These are phyloP conservation scores for Muscina levida DNA, from an alignment of 2,888 invertebrate genomes.

Conservation along the genomic window DNA sequence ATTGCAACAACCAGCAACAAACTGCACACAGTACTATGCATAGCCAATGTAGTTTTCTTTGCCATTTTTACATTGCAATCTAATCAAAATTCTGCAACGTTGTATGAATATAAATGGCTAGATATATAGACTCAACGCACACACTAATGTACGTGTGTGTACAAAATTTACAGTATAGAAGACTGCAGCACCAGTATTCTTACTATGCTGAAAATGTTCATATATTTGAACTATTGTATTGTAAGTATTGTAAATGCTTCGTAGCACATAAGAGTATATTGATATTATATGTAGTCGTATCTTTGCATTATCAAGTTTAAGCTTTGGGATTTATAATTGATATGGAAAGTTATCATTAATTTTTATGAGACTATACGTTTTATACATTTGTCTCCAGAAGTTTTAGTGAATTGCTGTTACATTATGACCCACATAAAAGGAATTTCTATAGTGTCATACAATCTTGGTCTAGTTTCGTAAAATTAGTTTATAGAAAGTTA, in stretches of 20 bases:
- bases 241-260: too few species aligned
- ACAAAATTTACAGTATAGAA: conserved; percentile 3
- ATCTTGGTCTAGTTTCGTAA: too few species aligned
- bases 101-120: conserved; percentile 49
- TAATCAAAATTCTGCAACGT: conserved; percentile 64
- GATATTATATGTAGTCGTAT: too few species aligned
- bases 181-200: conserved; percentile 1
- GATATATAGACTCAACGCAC: conserved; percentile 8
- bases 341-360: conserved; percentile 17
- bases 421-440: too few species aligned
- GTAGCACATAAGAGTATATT: too few species aligned
- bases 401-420: too few species aligned
- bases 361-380: neutral
- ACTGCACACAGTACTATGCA: neutral
- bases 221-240: too few species aligned
- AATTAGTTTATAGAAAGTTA: too few species aligned
- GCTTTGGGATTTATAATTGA: conserved; percentile 24
- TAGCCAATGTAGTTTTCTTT: conserved; percentile 29
- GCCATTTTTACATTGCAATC: conserved; percentile 55
- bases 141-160: neutral
- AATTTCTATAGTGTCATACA: too few species aligned
- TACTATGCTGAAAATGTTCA: too few species aligned
- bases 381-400: too few species aligned
- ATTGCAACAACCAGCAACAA: conserved; percentile 21
- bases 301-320: too few species aligned